These are phyloP conservation scores for Apistogramma diplotaenia DNA, from an alignment of 2,113 vertebrate genomes.

Conservation along the genomic window DNA sequence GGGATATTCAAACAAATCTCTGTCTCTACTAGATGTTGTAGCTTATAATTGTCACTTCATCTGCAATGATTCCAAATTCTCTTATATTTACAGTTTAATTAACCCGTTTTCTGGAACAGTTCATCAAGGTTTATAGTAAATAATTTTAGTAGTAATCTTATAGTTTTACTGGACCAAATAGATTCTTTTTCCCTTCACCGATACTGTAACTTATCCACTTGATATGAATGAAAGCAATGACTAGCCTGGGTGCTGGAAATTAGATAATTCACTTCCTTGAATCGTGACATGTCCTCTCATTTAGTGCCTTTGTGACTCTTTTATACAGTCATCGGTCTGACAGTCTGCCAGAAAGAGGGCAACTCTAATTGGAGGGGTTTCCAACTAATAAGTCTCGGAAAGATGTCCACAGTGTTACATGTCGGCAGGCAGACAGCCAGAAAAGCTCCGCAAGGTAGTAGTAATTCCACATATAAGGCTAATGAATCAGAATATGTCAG, in stretches of 20 bases:
- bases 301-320: neutral
- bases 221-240: neutral
- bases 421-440: neutral
- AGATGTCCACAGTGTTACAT: conserved; percentile 7
- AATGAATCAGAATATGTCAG: neutral
- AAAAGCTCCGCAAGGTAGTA: neutral
- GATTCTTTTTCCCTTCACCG: neutral
- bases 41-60: no score
- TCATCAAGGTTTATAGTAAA: neutral
- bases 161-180: neutral
- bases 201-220: neutral
- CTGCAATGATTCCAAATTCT: neutral
- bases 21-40: neutral
- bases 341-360: conserved; percentile 31
- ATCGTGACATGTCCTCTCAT: conserved; percentile 32
- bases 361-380: conserved; percentile 58
- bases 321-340: conserved; percentile 13
- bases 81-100: neutral
- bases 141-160: neutral
- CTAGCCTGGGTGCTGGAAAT: neutral
- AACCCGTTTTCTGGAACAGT: neutral
- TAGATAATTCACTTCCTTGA: neutral
- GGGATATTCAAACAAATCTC: neutral
- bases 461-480: neutral
- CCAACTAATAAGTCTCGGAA: conserved; percentile 10